These are phyloP conservation scores for Arenicola marina DNA, from an alignment of 2,888 invertebrate species.

Conservation along the genomic window DNA sequence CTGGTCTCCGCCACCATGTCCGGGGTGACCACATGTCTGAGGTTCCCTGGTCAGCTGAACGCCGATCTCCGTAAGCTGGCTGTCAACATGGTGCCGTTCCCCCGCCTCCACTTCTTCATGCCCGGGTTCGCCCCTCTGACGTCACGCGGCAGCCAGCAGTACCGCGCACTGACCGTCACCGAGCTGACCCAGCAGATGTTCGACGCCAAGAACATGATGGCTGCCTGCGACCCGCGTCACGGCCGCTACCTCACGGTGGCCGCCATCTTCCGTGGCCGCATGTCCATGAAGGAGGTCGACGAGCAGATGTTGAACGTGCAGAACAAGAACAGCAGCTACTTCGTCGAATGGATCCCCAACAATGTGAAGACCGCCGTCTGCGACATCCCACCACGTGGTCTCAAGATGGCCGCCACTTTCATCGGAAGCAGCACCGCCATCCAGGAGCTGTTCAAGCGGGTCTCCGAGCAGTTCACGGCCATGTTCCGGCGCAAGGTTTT, in stretches of 20 bases:
- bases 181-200: constrained; percentile 71
- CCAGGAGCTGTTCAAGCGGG: constrained; percentile 56
- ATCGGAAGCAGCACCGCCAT: constrained; percentile 60
- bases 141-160: constrained; percentile 76
- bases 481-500: constrained; percentile 97
- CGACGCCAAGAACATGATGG: constrained; percentile 83
- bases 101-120: constrained; percentile 86
- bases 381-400: constrained; percentile 69
- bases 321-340: constrained; percentile 37
- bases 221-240: constrained; percentile 50
- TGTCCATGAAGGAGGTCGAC: constrained; percentile 65
- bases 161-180: constrained; percentile 46
- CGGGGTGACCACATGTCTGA: constrained; percentile 63
- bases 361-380: constrained; percentile 28
- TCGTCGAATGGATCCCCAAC: constrained; percentile 37
- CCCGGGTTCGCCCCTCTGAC: constrained; percentile 88
- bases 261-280: constrained; percentile 56
- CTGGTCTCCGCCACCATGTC: constrained; percentile 64
- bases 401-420: constrained; percentile 74
- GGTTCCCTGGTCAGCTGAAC: constrained; percentile 69
- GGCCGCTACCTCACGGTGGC: constrained; percentile 55
- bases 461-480: constrained; percentile 65
- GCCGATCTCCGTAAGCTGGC: constrained; percentile 71
- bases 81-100: constrained; percentile 82
- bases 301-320: constrained; percentile 87